Conservation (phyloP, 2,888 invertebrate species). For the Iphiclides podalirius region DNA sequence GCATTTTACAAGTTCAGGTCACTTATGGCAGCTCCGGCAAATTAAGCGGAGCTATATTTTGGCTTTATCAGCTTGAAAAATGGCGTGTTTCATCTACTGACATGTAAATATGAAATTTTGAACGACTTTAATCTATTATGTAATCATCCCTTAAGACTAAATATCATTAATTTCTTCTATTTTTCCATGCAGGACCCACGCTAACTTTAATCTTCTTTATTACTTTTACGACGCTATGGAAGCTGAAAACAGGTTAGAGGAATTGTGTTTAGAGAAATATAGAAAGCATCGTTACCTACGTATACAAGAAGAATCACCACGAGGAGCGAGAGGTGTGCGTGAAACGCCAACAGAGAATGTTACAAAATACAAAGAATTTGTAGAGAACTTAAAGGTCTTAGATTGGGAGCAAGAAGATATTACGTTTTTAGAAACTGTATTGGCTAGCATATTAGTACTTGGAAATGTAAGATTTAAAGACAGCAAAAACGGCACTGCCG, state of each 20-base stretch:
- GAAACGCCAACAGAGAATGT: slow-evolving; percentile 84
- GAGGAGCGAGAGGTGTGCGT: slow-evolving; percentile 81
- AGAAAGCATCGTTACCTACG: slow-evolving; percentile 88
- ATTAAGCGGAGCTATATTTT: slow-evolving; percentile 92
- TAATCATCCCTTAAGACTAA: no score
- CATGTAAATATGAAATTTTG: slow-evolving; percentile 73
- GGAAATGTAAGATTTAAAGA: slow-evolving; percentile 90
- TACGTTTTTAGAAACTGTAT: slow-evolving; percentile 83
- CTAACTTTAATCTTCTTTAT: slow-evolving; percentile 94
- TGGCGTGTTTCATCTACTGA: slow-evolving; percentile 90
- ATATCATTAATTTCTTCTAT: slow-evolving; percentile 25
- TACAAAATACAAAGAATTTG: slow-evolving; percentile 82
- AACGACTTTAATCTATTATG: background rate
- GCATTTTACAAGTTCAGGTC: slow-evolving; percentile 88
- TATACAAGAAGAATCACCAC: slow-evolving; percentile 77
- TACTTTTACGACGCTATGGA: slow-evolving; percentile 93
- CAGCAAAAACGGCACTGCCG: slow-evolving; percentile 82
- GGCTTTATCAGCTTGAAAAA: slow-evolving; percentile 92
- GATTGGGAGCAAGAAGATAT: slow-evolving; percentile 87
- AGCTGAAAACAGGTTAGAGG: slow-evolving; percentile 82
- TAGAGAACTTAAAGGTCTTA: slow-evolving; percentile 81
- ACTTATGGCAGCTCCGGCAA: slow-evolving; percentile 92
- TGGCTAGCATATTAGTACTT: slow-evolving; percentile 88
- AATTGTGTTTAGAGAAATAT: slow-evolving; percentile 84
- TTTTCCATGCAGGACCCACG: slow-evolving; percentile 89